These are phyloP conservation scores for Macrotrachela quadricornifera DNA, from an alignment of 1,140 invertebrate species.

Conservation along the genomic window DNA sequence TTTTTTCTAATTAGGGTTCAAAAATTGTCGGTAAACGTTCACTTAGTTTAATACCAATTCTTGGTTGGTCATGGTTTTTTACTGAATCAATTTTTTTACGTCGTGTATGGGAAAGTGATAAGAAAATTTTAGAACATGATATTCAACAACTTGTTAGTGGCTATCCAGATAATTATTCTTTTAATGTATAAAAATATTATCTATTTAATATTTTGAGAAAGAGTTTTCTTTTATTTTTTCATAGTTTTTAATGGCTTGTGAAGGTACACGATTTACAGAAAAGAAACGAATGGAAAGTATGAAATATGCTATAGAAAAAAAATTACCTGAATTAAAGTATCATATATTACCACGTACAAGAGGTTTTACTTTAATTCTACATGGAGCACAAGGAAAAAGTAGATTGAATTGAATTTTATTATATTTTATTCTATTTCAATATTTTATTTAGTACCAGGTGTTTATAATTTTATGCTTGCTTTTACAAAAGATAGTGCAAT, in stretches of 20 bases:
- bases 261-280: slow-evolving; percentile 72
- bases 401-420: background rate
- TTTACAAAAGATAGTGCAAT: slow-evolving; percentile 35
- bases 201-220: background rate
- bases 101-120: slow-evolving; percentile 70
- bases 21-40: slow-evolving; percentile 84
- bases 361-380: slow-evolving; percentile 42
- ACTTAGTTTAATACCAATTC: slow-evolving; percentile 66
- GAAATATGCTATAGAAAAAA: slow-evolving; percentile 62
- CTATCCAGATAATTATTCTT: slow-evolving; percentile 36
- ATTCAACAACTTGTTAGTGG: slow-evolving; percentile 53
- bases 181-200: slow-evolving; percentile 16
- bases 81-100: slow-evolving; percentile 75
- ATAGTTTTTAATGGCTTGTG: slow-evolving; percentile 67
- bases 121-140: slow-evolving; percentile 50
- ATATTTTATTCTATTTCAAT: background rate
- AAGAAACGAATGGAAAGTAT: slow-evolving; percentile 65
- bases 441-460: slow-evolving; percentile 38
- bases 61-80: slow-evolving; percentile 85
- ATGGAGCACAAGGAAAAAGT: background rate
- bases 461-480: slow-evolving; percentile 60
- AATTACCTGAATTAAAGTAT: slow-evolving; percentile 59
- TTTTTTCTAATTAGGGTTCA: slow-evolving; percentile 46
- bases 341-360: slow-evolving; percentile 71
- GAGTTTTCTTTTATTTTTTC: slow-evolving; percentile 13